Evolutionary conservation across 2,113 vertebrate species (phyloP), one percentile per base, ranked within the genome.

Genomic region (Daboia siamensis): DNA sequence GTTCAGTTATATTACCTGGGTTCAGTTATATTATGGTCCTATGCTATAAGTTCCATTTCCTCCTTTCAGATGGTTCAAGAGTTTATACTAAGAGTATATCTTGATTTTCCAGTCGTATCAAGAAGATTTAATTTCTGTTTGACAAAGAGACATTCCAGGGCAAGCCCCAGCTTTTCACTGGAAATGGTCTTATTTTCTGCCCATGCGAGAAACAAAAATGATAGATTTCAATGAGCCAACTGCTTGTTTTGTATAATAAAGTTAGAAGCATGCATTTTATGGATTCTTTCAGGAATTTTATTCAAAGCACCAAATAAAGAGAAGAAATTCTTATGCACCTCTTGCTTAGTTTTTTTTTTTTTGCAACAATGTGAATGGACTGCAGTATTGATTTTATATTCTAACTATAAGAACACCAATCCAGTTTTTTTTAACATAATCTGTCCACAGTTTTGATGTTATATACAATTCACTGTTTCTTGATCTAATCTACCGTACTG

Each of bases 101-200:
- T 93, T 46, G 90, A 92, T 94, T 95, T 96, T 94, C 94, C 92
- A 94, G 51, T 91, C 52, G 10, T 91, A 93, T 94, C 86, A 92
- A 90, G 93, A 85, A 89, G 13, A 13, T 0, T 0, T 8, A 92
- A 29, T 46, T 90, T 57, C 54, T 57, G 93, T 20, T 33, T 85
- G 93, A 61, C 26, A 93, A 90, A 95, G 52, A 48, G 91, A 51
- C 57, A 39, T 59, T 93, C 52, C 84, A 94, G 52, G 87, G 90
- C 24, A 80, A 93, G 29, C 44, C 87, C 2, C 9, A 91, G 9
- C 46, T 39, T 12, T 87, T 93, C 74, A 44, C 46, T 29, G 46
- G 57, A 64, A 33, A 55, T 11, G 84, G 0, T 13, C 23, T 57
- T 5, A 0, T 46, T 33, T 39, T 2, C 51, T 86, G 17, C 56